Percentiles rank a stretch among this genome's conserved stretches.
Evolutionary conservation across 2,797 vertebrate species (phyloP).

Genomic region (Enoplosus armatus): DNA sequence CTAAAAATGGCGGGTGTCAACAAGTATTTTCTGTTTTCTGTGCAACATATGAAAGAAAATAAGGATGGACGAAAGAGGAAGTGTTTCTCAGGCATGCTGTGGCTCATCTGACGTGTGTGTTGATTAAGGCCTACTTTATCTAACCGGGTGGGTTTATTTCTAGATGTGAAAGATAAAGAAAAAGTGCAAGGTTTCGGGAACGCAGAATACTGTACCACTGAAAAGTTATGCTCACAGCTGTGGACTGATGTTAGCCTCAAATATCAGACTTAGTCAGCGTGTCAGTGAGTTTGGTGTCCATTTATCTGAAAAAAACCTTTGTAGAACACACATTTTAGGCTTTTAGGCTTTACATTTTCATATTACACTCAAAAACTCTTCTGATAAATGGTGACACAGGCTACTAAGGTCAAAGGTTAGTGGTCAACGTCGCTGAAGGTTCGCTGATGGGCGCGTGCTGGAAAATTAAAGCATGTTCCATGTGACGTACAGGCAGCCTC

Average conservation of each 20-base stretch:
- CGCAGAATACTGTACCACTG: rapidly evolving
- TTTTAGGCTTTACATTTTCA: background rate
- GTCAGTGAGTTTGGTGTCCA: too few species aligned
- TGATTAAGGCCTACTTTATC: slow-evolving; percentile 1
- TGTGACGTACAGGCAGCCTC: slow-evolving; percentile 60
- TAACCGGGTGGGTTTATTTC: background rate
- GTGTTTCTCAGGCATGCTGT: slow-evolving; percentile 41
- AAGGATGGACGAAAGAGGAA: slow-evolving; percentile 65
- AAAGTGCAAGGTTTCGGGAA: background rate
- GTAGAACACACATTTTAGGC: too few species aligned
- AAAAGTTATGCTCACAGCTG: background rate
- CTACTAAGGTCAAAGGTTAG: slow-evolving; percentile 4
- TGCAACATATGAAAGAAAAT: slow-evolving; percentile 27
- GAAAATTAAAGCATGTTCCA: slow-evolving; percentile 22
- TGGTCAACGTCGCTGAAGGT: background rate
- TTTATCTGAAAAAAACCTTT: too few species aligned
- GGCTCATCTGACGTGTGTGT: slow-evolving; percentile 31
- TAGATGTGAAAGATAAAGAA: slow-evolving; percentile 3
- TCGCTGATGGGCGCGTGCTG: background rate
- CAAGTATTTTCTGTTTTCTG: slow-evolving; percentile 14
- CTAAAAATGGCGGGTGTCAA: slow-evolving; percentile 28
- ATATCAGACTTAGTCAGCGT: background rate
- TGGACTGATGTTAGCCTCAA: background rate
- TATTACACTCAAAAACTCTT: background rate
- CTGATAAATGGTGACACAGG: background rate